phyloP scores from a whole-genome alignment of 2,888 invertebrate genomes.

The Subacronicta megacephala region DNA sequence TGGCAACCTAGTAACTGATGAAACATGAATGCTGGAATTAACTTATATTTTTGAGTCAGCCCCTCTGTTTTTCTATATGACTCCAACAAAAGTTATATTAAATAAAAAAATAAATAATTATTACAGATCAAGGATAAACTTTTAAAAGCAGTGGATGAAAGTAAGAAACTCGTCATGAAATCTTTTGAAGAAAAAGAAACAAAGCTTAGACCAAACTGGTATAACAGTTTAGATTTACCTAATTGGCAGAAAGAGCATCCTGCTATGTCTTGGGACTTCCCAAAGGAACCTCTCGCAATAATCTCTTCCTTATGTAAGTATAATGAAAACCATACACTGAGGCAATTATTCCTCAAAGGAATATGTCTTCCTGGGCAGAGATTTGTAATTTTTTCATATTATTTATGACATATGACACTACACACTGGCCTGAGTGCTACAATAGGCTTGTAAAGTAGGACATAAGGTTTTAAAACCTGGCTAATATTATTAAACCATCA shows the following conservation, averaged over 20 bases:
- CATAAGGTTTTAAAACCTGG: too few relatives aligned
- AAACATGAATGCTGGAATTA: too few relatives aligned
- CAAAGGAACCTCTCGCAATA: slow-evolving; percentile 80
- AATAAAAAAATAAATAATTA: neutral
- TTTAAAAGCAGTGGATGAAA: slow-evolving; percentile 87
- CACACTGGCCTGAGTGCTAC: too few relatives aligned
- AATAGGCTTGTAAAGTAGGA: too few relatives aligned
- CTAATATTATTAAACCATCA: too few relatives aligned
- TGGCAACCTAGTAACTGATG: too few relatives aligned
- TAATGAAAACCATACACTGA: neutral
- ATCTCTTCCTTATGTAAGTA: slow-evolving; percentile 77
- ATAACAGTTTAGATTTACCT: slow-evolving; percentile 80
- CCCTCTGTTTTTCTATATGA: too few relatives aligned
- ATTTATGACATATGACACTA: too few relatives aligned
- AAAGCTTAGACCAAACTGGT: slow-evolving; percentile 80
- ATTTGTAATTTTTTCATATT: too few relatives aligned
- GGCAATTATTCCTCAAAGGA: too few relatives aligned
- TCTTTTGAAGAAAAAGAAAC: slow-evolving; percentile 85
- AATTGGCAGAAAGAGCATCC: slow-evolving; percentile 86
- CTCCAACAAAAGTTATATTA: neutral
- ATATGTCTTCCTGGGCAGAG: too few relatives aligned
- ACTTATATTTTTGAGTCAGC: too few relatives aligned
- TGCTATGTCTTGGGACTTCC: slow-evolving; percentile 88
- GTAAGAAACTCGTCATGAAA: slow-evolving; percentile 85
- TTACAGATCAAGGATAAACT: slow-evolving; percentile 85